Percentiles rank a stretch among this genome's conserved stretches.
Conservation (phyloP, 53 echinoderm and acorn worm species). For the Arbacia lixula region DNA sequence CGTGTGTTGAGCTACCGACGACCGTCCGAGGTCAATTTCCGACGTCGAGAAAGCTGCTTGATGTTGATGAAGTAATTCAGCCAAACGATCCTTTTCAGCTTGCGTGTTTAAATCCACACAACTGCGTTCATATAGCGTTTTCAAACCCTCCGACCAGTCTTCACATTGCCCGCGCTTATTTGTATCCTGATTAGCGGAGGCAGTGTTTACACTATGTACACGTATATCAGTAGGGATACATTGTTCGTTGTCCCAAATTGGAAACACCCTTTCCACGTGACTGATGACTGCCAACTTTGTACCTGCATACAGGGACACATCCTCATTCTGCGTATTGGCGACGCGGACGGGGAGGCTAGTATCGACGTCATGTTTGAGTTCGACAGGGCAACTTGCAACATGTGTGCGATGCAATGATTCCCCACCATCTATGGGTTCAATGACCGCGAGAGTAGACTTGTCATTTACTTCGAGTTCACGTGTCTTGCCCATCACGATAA, state of each 20-base stretch:
- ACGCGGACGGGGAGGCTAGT: constrained; percentile 62
- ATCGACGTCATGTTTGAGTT: constrained; percentile 27
- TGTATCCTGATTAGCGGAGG: neutral
- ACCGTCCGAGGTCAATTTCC: constrained; percentile 56
- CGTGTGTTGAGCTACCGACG: constrained; percentile 48
- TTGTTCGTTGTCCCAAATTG: no score
- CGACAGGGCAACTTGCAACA: constrained; percentile 12
- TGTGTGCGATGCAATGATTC: no score
- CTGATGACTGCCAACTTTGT: no score
- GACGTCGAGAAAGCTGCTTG: constrained; percentile 50
- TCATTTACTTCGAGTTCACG: neutral
- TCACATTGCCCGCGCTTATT: no score
- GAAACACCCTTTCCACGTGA: no score
- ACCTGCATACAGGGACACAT: constrained; percentile 37
- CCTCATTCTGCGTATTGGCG: constrained; percentile 48
- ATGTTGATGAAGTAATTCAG: no score
- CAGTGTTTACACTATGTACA: neutral
- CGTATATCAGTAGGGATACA: no score
- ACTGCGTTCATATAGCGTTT: constrained; percentile 17
- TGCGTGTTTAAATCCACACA: no score
- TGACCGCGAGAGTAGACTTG: neutral
- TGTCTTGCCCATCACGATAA: constrained; percentile 11
- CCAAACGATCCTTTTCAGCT: no score
- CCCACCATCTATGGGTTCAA: constrained; percentile 10
- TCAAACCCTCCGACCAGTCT: constrained; percentile 56